Base-by-base conservation (phyloP, 2,113 vertebrate genomes). In the Phyllostomus discolor region DNA sequence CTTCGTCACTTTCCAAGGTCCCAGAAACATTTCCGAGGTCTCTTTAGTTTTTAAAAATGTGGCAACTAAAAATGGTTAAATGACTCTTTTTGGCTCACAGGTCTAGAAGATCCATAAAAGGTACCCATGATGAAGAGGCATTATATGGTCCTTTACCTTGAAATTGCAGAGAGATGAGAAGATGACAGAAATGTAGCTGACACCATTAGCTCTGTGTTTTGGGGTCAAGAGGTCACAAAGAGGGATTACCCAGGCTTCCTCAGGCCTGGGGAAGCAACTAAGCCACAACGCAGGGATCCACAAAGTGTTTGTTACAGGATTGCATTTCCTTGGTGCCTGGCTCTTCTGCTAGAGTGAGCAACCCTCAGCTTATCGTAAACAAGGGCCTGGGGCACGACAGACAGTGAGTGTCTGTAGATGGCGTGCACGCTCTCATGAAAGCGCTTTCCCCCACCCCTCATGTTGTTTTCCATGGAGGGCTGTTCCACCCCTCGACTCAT, bases 341-440 rank as follows among this genome's bases (percentile, higher is more conserved):
- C 22, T 79, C 26, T 50, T 12, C 28, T 50, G 33, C 26, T 46
- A 4, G 28, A 84, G 52, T 1, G 38, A 10, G 1, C 1, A 22
- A 16, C 54, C 33, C n/a, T 20, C 3, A 1, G 73, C 85, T 48
- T 11, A 15, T 7, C 16, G 3, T 4, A 16, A 66, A 16, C 57
- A 17, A 20, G 14, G 0, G 16, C 91, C 73, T 4, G 22, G 52
- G 1, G 7, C 1, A 0, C 16, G 26, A n/a, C 9, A 35, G 54
- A 43, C 24, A 33, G 19, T 26, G 6, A 38, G 4, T 41, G 1
- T 22, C 6, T 38, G 52, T 8, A n/a, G 50, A 41, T 24, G 0
- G 1, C 31, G 9, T 0, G 3, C 20, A 6, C 12, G 5, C 5
- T 41, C 43, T 72, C 0, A 4, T 0, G 20, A 48, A 28, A 43